Conservation (phyloP, 2,113 vertebrate species). For the Lampris incognitus region DNA sequence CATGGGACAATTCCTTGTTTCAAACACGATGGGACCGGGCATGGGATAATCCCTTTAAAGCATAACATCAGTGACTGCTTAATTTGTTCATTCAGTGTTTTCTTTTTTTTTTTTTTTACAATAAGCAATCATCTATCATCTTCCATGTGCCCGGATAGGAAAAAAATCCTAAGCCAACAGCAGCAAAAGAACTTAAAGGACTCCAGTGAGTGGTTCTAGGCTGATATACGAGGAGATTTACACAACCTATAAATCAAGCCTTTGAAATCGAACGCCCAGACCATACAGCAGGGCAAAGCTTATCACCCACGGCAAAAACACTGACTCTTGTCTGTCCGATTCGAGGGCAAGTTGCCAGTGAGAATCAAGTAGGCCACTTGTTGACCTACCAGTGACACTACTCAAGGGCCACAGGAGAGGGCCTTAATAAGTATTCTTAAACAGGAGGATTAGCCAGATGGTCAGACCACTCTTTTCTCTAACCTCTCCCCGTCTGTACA, state of each 20-base stretch:
- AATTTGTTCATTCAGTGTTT: background rate
- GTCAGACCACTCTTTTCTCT: conserved; percentile 65
- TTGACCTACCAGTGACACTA: conserved; percentile 61
- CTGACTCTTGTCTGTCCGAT: background rate
- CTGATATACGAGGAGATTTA: background rate
- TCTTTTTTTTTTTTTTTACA: conserved; percentile 2
- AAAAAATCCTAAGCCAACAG: background rate
- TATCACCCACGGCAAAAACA: conserved; percentile 16
- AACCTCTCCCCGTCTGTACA: conserved; percentile 65
- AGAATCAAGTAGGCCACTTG: conserved; percentile 53
- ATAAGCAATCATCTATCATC: background rate
- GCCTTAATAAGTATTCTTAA: conserved; percentile 68
- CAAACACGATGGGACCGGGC: background rate
- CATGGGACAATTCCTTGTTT: background rate
- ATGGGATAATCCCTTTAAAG: background rate
- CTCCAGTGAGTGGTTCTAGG: background rate
- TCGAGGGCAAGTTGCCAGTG: background rate
- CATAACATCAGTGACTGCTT: background rate
- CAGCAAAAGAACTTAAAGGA: background rate
- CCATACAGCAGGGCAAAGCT: conserved; percentile 23
- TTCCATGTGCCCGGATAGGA: no score
- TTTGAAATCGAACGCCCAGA: conserved; percentile 19
- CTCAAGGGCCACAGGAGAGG: conserved; percentile 52
- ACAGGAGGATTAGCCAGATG: conserved; percentile 77
- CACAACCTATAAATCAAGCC: background rate